Conservation (phyloP, 2,888 invertebrate genomes). For the Cataglyphis altisquamis region DNA sequence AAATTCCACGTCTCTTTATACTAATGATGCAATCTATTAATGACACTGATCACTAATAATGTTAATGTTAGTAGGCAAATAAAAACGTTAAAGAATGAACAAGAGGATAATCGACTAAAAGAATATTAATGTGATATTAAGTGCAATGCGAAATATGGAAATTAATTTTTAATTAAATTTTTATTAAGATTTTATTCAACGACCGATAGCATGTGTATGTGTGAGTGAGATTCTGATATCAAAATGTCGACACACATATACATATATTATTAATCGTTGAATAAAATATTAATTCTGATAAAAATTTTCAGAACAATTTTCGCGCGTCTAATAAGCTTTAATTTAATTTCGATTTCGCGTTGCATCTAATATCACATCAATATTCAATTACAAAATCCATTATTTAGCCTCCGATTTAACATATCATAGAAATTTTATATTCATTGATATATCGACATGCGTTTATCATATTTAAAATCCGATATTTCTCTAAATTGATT, state of each 20-base stretch:
- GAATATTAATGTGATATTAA: constrained; percentile 9
- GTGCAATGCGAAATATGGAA: not conserved
- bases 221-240: not conserved
- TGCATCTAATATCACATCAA: not conserved
- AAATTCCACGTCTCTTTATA: not conserved
- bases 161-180: too few relatives aligned
- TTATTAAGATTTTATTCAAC: not conserved
- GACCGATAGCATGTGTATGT: not conserved
- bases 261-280: not conserved
- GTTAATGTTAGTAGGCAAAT: not conserved
- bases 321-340: not conserved
- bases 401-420: constrained; percentile 12
- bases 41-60: not conserved
- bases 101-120: constrained; percentile 16
- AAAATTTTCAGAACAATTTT: not conserved
- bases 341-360: constrained; percentile 9
- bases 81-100: not conserved
- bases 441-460: constrained; percentile 11
- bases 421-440: not conserved
- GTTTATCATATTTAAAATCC: not conserved
- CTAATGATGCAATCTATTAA: not conserved
- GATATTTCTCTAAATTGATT: constrained; percentile 47
- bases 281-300: not conserved
- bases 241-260: not conserved
- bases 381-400: constrained; percentile 11